Conservation (phyloP, 2,888 invertebrate genomes). For the Baronia brevicornis region DNA sequence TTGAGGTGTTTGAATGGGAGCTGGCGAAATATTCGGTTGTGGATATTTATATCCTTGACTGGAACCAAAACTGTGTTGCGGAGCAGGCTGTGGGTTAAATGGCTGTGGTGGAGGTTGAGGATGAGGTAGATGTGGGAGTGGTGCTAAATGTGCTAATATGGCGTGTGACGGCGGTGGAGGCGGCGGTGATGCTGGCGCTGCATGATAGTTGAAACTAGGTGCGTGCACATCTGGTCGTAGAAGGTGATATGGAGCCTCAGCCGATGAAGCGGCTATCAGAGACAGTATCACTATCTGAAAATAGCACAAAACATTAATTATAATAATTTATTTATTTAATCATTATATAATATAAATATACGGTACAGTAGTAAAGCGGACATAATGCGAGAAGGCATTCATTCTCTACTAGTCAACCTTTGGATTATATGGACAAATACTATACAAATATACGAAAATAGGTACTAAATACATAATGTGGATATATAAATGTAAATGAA, state of each 20-base stretch:
- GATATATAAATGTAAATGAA: too few relatives aligned
- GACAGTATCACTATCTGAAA: conserved; percentile 50
- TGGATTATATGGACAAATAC: too few relatives aligned
- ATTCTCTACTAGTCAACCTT: too few relatives aligned
- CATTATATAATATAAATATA: too few relatives aligned
- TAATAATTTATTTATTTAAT: too few relatives aligned
- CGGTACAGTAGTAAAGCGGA: too few relatives aligned
- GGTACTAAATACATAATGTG: too few relatives aligned
- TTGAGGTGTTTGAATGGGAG: conserved; percentile 9
- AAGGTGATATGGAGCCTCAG: conserved; percentile 61
- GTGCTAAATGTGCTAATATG: conserved; percentile 12
- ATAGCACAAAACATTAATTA: neutral
- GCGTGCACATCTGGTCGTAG: conserved; percentile 47
- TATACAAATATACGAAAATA: too few relatives aligned
- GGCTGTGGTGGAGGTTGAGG: conserved; percentile 13
- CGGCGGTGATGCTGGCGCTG: conserved; percentile 21
- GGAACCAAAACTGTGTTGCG: conserved; percentile 11
- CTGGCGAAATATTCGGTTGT: too few relatives aligned
- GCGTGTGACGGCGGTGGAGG: conserved; percentile 10
- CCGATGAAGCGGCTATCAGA: conserved; percentile 44
- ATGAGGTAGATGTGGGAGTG: conserved; percentile 13
- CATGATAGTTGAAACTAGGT: conserved; percentile 42
- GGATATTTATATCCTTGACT: conserved; percentile 17
- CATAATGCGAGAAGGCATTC: too few relatives aligned
- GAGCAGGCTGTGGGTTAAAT: conserved; percentile 14